Evolutionary conservation across 1,140 invertebrate species (phyloP), one percentile per base, ranked within the genome.

Genomic region (Nasonia vitripennis): DNA sequence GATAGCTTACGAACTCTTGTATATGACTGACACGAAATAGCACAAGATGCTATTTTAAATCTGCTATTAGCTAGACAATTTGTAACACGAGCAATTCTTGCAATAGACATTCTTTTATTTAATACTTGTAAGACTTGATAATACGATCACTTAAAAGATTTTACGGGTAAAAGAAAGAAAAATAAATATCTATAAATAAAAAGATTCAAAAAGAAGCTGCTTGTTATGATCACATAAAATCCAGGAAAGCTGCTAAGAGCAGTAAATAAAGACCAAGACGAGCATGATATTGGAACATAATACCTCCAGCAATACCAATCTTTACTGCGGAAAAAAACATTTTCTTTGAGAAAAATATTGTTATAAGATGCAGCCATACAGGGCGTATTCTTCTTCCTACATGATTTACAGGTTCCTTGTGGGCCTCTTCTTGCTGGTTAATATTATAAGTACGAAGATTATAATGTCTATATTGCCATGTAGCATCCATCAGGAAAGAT

Each of bases 311-410:
- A 74, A 89, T 79, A 83, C 87, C 84, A 68, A 87, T 89, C 62
- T 89, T 88, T 17, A 86, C 84, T 45, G 87, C 89, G 31, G 88
- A 87, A 84, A 84, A 87, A n/a, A 89, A 86, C 89, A 89, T 89
- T 87, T 84, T 87, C 68, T 87, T 89, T 41, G 89, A 87, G 51
- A 89, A 89, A 86, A 89, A 89, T 80, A 89, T 88, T 23, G 86
- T 87, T 27, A 89, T 89, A 20, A 89, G 82, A 48, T 87, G 88
- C 73, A 89, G 71, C 89, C 89, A 89, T 68, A 86, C 83, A 20
- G 89, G 89, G 27, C 87, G 79, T 81, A 86, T 78, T 77, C 81
- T 82, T 82, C 81, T 83, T 84, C 48, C 31, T 84, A 83, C 23
- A 74, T 73, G 45, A 31, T 62, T 81, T 23, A 75, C 34, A 80